Percentiles rank a stretch among this genome's conserved stretches.
Conservation (phyloP, 2,888 invertebrate genomes). For the Pollenia griseotomentosa region DNA sequence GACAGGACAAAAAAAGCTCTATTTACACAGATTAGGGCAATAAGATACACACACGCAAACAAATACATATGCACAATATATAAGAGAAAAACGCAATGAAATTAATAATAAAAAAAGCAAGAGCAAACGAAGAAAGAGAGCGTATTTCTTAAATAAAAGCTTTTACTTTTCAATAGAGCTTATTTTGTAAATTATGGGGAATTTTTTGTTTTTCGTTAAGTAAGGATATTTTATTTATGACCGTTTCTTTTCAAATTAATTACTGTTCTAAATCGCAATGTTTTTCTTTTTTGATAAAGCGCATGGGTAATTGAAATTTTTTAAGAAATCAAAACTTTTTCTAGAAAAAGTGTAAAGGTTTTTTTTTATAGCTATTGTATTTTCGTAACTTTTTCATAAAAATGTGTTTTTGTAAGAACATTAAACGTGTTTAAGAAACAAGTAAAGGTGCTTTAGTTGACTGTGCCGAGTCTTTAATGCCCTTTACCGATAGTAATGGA, state of each 20-base stretch:
- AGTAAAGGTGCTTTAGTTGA: too few species aligned
- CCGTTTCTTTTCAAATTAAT: constrained; percentile 5
- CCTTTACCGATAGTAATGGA: too few species aligned
- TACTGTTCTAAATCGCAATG: too few species aligned
- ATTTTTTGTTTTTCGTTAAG: constrained; percentile 35
- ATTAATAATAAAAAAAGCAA: not conserved
- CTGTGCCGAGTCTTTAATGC: too few species aligned
- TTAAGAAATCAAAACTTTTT: too few species aligned
- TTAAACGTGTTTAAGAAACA: too few species aligned
- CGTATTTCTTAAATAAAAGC: not conserved
- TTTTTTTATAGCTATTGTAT: too few species aligned
- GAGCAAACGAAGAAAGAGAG: not conserved
- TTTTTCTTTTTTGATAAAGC: too few species aligned
- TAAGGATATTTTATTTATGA: not conserved
- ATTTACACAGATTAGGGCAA: constrained; percentile 1
- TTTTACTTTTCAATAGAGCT: not conserved
- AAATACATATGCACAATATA: not conserved
- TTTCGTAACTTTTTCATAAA: too few species aligned
- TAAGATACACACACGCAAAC: not conserved
- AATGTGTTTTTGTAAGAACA: too few species aligned
- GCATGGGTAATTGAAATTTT: too few species aligned
- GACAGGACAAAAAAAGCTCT: constrained; percentile 12
- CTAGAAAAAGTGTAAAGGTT: too few species aligned
- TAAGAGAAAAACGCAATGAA: not conserved
- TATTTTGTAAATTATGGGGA: constrained; percentile 30